Evolutionary conservation across 2,113 vertebrate species (phyloP).

Genomic region (Pristiophorus japonicus): DNA sequence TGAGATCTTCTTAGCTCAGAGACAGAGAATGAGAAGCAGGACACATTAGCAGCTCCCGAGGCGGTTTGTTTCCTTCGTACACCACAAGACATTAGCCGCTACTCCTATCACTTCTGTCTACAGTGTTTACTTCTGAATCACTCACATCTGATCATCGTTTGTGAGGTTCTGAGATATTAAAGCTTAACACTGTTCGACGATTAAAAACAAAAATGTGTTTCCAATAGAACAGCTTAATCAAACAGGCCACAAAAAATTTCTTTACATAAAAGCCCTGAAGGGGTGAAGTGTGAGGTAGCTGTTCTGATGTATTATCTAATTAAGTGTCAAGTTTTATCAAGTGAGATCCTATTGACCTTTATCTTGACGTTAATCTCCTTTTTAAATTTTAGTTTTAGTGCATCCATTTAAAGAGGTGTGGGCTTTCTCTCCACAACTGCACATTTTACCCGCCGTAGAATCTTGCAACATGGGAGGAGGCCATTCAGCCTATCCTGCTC

Average conservation of each 20-base stretch:
- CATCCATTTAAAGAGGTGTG: not conserved
- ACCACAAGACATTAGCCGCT: not conserved
- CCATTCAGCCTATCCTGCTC: not conserved
- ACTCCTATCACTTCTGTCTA: not conserved
- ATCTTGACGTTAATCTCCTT: not conserved
- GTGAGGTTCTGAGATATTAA: not conserved
- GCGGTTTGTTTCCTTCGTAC: not conserved
- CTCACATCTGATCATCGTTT: slow-evolving; percentile 8
- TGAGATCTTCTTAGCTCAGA: not conserved
- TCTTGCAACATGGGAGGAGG: not conserved
- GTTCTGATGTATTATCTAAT: not conserved
- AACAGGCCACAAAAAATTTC: not conserved
- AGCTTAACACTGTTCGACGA: not conserved
- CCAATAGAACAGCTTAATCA: not conserved
- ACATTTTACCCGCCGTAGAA: not conserved
- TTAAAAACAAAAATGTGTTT: not conserved
- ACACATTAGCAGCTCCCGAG: not conserved
- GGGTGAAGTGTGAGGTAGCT: not conserved
- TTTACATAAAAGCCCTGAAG: not conserved
- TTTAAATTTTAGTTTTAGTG: not conserved
- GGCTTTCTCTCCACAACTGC: not conserved
- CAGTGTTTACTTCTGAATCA: slow-evolving; percentile 15
- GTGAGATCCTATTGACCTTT: not conserved
- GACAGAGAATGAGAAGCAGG: not conserved
- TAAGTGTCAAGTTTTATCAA: not conserved